Conservation (phyloP, 2,113 vertebrate species). For the Leucoraja erinaceus region DNA sequence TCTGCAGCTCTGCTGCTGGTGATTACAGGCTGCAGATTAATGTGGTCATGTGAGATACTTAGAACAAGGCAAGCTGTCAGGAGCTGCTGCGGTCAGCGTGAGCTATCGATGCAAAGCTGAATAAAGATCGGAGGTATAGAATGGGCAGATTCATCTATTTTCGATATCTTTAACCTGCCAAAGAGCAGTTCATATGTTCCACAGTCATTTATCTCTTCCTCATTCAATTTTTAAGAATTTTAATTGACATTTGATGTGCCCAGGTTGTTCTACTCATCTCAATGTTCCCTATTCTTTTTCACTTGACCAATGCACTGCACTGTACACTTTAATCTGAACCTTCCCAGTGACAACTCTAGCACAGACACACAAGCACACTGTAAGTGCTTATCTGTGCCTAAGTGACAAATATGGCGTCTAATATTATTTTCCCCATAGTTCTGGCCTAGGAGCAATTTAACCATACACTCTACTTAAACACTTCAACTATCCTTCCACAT, state of each 20-base stretch:
- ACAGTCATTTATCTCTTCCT: background rate
- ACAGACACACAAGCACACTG: background rate
- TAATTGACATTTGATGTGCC: background rate
- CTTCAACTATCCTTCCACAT: background rate
- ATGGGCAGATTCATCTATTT: background rate
- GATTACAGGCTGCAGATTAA: slow-evolving; percentile 62
- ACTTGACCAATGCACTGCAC: too few species aligned
- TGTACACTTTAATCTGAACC: background rate
- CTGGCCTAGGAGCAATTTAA: background rate
- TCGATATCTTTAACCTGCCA: background rate
- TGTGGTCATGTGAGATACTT: slow-evolving; percentile 64
- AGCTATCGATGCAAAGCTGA: slow-evolving; percentile 44
- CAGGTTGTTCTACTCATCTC: background rate
- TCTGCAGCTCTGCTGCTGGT: slow-evolving; percentile 52
- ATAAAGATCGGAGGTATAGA: background rate
- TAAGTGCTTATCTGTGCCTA: background rate
- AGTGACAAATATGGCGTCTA: background rate
- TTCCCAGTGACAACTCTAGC: background rate
- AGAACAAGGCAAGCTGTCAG: slow-evolving; percentile 66
- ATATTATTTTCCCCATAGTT: background rate
- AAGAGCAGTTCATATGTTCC: background rate
- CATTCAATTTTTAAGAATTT: background rate
- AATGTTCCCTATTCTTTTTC: background rate
- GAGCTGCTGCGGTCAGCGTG: slow-evolving; percentile 63
- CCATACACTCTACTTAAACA: background rate